phyloP scores from a whole-genome alignment of 2,797 vertebrate species.

The Sarcophilus harrisii region DNA sequence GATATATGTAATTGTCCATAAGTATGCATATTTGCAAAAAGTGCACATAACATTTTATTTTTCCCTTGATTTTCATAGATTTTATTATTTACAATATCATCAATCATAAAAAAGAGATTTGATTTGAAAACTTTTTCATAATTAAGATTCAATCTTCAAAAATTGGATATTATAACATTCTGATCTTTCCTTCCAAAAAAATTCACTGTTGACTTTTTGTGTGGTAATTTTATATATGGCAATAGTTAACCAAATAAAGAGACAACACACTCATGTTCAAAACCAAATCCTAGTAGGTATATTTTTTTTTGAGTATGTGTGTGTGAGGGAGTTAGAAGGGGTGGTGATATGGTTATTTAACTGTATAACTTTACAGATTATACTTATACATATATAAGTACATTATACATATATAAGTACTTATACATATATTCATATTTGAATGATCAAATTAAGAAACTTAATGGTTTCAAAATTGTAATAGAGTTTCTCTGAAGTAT shows the following conservation, averaged over 20 bases:
- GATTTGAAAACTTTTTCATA: conserved; percentile 20
- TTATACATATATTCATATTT: too few species aligned
- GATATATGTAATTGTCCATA: conserved; percentile 47
- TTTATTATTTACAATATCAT: background rate
- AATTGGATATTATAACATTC: background rate
- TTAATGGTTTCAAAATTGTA: too few species aligned
- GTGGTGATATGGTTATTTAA: too few species aligned
- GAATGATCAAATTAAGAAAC: too few species aligned
- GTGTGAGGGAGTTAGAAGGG: too few species aligned
- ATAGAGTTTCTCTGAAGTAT: too few species aligned
- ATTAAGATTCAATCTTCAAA: conserved; percentile 11
- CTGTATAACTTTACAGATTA: too few species aligned
- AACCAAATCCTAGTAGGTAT: too few species aligned
- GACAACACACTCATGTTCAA: background rate
- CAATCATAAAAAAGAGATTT: background rate
- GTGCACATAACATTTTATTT: background rate
- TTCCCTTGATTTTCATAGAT: conserved; percentile 15
- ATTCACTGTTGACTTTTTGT: background rate
- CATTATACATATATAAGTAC: too few species aligned
- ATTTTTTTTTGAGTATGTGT: too few species aligned
- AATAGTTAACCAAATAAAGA: conserved; percentile 37
- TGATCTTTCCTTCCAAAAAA: conserved; percentile 13
- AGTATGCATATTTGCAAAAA: background rate
- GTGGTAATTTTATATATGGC: background rate
- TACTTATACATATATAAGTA: too few species aligned